A percentile compares a stretch with the other conserved stretches of the same genome.
Evolutionary conservation across 2,888 invertebrate genomes (phyloP).

Genomic region (Euplagia quadripunctaria): DNA sequence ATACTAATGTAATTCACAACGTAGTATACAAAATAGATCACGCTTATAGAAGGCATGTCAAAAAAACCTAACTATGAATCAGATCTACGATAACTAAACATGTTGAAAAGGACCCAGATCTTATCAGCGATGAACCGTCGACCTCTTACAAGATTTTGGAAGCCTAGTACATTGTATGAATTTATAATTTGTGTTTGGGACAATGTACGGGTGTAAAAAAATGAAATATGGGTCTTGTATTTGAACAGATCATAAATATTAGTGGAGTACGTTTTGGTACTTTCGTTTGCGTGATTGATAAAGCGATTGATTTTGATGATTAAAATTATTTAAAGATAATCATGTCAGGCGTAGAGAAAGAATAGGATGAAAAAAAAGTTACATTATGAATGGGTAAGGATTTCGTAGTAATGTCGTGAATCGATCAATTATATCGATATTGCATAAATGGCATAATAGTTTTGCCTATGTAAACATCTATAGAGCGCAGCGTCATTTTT

Average conservation of each 20-base stretch:
- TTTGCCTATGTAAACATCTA: no score
- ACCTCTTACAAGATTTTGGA: conserved; percentile 80
- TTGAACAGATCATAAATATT: conserved; percentile 51
- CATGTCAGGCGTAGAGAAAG: no score
- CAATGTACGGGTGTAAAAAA: conserved; percentile 38
- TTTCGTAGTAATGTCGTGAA: no score
- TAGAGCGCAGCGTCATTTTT: no score
- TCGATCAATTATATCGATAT: no score
- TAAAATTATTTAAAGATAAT: not conserved
- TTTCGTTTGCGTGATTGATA: not conserved
- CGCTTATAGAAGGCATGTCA: conserved; percentile 66
- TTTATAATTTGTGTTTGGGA: conserved; percentile 67
- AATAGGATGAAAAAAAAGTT: no score
- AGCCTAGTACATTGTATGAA: conserved; percentile 82
- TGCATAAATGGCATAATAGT: no score
- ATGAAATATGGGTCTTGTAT: conserved; percentile 44
- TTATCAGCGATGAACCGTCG: conserved; percentile 59
- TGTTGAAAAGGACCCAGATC: conserved; percentile 77
- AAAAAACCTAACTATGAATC: conserved; percentile 68
- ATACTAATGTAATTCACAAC: conserved; percentile 69
- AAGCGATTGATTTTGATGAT: conserved; percentile 5
- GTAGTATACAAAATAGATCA: conserved; percentile 67
- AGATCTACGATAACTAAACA: conserved; percentile 71
- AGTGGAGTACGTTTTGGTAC: conserved; percentile 5
- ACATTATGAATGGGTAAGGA: no score